Evolutionary conservation across 2,113 vertebrate genomes (phyloP), one percentile per base, ranked within the genome.

Genomic region (Microcebus tavaratra): DNA sequence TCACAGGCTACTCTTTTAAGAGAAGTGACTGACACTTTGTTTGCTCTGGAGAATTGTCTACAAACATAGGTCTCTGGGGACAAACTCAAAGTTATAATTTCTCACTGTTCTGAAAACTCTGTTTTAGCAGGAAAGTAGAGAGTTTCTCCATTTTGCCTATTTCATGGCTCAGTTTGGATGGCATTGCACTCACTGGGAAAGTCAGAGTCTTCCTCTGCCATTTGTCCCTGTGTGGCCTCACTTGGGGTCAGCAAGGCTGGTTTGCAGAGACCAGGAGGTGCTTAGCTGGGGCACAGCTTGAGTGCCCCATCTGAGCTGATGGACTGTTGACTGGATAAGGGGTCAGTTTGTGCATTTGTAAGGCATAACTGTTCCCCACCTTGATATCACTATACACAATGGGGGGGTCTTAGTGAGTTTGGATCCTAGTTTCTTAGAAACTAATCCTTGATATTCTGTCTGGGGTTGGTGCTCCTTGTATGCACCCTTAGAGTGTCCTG

Each of bases 51-150:
- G 84, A 42, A 98, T 97, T 96, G 88, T 68, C 65, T 87, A 61
- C 10, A 92, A 95, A 73, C 96, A 67, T 34, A 36, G 95, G 94
- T 88, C 96, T 95, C 84, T 61, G 67, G 97, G 94, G 93, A 97
- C 89, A 61, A 92, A 57, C 63, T 85, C 96, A 97, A 97, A 95
- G 70, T 97, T 99, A 0, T 97, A 97, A 98, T 98, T 98, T 97
- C 70, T 97, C 76, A 78, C 12, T 92, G 84, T 92, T 97, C 84
- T 96, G 83, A 94, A 72, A 97, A 97, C 88, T 85, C 34, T 67
- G 31, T 96, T 96, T 96, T 90, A 81, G 78, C 3, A 61, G 72
- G 75, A 97, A 11, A 5, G 79, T 55, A 0, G 8, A 25, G 25
- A 83, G 72, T 59, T 15, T 91, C 92, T 97, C 84, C 78, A 17